phyloP scores from a whole-genome alignment of 2,797 vertebrate genomes.

The Siniperca undulata region DNA sequence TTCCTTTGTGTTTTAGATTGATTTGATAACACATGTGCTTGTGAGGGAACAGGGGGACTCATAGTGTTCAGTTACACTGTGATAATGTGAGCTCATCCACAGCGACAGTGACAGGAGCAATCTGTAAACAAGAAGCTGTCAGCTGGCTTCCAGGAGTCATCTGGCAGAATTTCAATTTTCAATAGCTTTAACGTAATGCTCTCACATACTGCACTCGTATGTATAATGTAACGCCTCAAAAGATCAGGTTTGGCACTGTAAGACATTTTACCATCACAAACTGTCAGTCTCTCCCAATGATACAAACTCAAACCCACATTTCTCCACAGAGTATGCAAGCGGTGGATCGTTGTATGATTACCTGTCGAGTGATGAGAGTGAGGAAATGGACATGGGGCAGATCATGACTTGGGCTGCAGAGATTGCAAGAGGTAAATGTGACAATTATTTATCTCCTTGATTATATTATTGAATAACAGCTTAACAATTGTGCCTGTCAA shows the following conservation, averaged over 20 bases:
- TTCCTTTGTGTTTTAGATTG: conserved; percentile 34
- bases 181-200: conserved; percentile 42
- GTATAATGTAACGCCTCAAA: conserved; percentile 38
- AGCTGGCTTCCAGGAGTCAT: conserved; percentile 12
- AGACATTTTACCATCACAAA: conserved; percentile 15
- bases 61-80: conserved; percentile 39
- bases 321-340: conserved; percentile 92
- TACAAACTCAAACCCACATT: conserved; percentile 13
- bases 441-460: neutral
- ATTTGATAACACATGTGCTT: conserved; percentile 35
- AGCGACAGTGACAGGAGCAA: conserved; percentile 40
- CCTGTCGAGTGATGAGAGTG: conserved; percentile 94
- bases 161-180: conserved; percentile 35
- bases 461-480: neutral
- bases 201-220: conserved; percentile 27
- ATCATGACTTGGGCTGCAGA: conserved; percentile 98
- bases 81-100: conserved; percentile 50
- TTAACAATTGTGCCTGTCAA: neutral
- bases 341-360: conserved; percentile 96
- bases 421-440: conserved; percentile 93
- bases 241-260: conserved; percentile 9
- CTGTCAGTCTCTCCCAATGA: neutral
- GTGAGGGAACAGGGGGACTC: conserved; percentile 15
- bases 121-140: conserved; percentile 49
- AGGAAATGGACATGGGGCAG: conserved; percentile 97